These are phyloP conservation scores for Lepidurus arcticus DNA, from an alignment of 1,140 invertebrate genomes.

Conservation along the genomic window DNA sequence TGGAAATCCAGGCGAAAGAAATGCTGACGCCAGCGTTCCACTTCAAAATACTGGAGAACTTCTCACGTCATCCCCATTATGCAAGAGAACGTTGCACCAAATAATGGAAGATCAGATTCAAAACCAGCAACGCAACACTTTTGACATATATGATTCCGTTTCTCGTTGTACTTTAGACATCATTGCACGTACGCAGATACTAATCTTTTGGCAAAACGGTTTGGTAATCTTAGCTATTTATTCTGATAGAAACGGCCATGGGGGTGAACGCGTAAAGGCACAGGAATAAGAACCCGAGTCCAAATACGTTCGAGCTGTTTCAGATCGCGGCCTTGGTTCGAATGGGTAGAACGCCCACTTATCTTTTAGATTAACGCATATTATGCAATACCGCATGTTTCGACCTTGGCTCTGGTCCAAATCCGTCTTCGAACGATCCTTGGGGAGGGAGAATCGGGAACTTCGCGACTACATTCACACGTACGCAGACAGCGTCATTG, in stretches of 20 bases:
- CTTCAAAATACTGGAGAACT: conserved; percentile 57
- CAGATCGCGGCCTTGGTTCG: too few relatives aligned
- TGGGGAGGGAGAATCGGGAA: not conserved
- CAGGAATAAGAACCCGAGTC: conserved; percentile 60
- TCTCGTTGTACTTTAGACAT: conserved; percentile 54
- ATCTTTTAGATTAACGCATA: not conserved
- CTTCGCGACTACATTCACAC: not conserved
- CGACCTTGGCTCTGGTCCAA: not conserved
- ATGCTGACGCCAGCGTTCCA: conserved; percentile 59
- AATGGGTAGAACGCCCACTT: too few relatives aligned
- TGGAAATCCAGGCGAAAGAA: conserved; percentile 52
- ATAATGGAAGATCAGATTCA: conserved; percentile 70
- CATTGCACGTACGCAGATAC: conserved; percentile 58
- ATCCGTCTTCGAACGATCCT: not conserved
- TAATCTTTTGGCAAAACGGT: not conserved
- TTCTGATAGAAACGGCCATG: conserved; percentile 67
- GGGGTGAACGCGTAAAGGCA: conserved; percentile 60
- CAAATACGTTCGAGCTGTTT: conserved; percentile 67
- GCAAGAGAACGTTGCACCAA: conserved; percentile 60
- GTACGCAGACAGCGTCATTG: conserved; percentile 19
- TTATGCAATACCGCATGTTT: not conserved
- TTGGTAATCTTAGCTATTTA: not conserved
- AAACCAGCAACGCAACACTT: conserved; percentile 42
- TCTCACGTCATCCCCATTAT: conserved; percentile 59
- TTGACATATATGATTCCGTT: conserved; percentile 50